Conservation (phyloP, 2,797 vertebrate species). For the Siniperca obscura region DNA sequence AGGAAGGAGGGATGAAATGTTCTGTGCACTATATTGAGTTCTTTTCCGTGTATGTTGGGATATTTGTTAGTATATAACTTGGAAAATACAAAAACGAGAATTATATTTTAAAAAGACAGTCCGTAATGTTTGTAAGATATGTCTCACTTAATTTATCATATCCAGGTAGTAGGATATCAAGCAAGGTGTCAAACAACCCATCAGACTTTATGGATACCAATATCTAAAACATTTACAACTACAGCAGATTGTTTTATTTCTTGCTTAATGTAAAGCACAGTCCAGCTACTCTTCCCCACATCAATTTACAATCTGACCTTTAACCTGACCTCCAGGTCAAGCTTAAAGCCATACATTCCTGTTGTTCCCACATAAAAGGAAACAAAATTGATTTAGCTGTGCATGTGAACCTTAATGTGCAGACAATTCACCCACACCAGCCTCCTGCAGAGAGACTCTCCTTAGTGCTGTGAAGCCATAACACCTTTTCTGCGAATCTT, state of each 20-base stretch:
- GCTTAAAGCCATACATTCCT: constrained; percentile 41
- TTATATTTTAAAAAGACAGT: background rate
- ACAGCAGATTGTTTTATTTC: constrained; percentile 5
- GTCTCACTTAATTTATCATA: constrained; percentile 1
- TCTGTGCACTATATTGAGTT: background rate
- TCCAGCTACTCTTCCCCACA: constrained; percentile 9
- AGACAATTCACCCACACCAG: constrained; percentile 61
- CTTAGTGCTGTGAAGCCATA: constrained; percentile 68
- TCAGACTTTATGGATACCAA: background rate
- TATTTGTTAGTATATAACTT: background rate
- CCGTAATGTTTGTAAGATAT: background rate
- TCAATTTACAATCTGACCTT: constrained; percentile 55
- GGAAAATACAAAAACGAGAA: background rate
- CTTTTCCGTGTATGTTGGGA: background rate
- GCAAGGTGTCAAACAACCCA: background rate
- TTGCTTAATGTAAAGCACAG: constrained; percentile 11
- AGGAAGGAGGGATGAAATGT: background rate
- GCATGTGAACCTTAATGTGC: constrained; percentile 55
- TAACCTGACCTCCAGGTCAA: constrained; percentile 45
- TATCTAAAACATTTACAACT: background rate
- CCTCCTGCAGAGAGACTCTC: constrained; percentile 62
- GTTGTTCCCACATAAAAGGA: constrained; percentile 61
- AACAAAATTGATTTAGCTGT: constrained; percentile 63
- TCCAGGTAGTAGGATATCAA: background rate
- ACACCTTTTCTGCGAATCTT: constrained; percentile 77